Base-by-base conservation (phyloP, 2,888 invertebrate species). In the Orthonychiurus folsomi region DNA sequence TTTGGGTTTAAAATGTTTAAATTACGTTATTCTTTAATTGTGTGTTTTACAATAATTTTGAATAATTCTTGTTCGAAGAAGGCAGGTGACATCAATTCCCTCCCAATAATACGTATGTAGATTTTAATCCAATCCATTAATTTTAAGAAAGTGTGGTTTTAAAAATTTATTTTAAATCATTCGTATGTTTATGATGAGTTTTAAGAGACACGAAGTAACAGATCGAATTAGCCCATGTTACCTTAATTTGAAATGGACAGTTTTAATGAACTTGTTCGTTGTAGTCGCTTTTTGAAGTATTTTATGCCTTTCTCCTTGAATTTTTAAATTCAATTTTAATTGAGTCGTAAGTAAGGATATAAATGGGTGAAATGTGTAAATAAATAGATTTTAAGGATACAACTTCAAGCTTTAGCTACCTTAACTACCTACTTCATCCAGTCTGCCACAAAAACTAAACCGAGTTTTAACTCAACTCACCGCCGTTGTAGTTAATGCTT, bases 281-380 rank as follows among this genome's bases (percentile, higher is more conserved):
- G 37, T 37, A 37, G 37, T 37, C 37, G 37, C 37, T 37, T 37
- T 37, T 37, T 37, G 37, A 37, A 37, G n/a, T n/a, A 37, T 37
- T 37, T 37, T 37, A 15, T 9, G 15, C 9, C 37, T 37, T 37
- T 37, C 15, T 37, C 37, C 37, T 37, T 37, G 9, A 5, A 37
- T 37, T 37, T 37, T 37, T 37, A 37, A 37, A 9, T 37, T 37
- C 15, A 37, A 15, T 37, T 9, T 37, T 15, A 37, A n/a, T n/a
- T n/a, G n/a, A n/a, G n/a, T n/a, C n/a, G n/a, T 37, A 37, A 37
- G 37, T 37, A 5, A 9, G 15, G 37, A 5, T 37, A 37, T 37
- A 9, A 37, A 37, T 5, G 37, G 15, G 37, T 37, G 37, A 37
- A 37, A 37, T n/a, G n/a, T n/a, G n/a, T n/a, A n/a, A n/a, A n/a